Percentiles rank a stretch among this genome's conserved stretches.
Evolutionary conservation across 2,888 invertebrate species (phyloP).

Genomic region (Trissolcus japonicus): DNA sequence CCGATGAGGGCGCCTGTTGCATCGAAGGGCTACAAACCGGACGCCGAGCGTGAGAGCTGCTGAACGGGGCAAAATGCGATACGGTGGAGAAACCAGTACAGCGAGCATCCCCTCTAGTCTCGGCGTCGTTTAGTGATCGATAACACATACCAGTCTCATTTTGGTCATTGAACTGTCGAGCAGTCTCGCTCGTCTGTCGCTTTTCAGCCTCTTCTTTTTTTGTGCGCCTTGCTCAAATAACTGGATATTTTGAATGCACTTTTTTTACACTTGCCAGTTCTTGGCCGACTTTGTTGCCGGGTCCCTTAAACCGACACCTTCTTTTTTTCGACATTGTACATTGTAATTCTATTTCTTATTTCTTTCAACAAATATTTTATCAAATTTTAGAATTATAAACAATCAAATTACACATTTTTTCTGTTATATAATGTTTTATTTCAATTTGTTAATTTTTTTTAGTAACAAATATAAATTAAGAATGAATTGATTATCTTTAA

Average conservation of each 20-base stretch:
- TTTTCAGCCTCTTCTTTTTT: conserved; percentile 17
- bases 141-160: conserved; percentile 63
- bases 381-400: no score
- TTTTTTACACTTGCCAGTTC: conserved; percentile 10
- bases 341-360: neutral
- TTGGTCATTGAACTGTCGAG: conserved; percentile 68
- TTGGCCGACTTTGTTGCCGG: neutral
- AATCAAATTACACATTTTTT: no score
- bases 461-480: no score
- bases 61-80: conserved; percentile 46
- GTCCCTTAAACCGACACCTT: no score
- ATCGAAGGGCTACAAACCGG: conserved; percentile 15
- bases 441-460: no score
- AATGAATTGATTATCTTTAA: no score
- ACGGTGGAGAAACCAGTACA: conserved; percentile 53
- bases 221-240: conserved; percentile 35
- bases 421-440: no score
- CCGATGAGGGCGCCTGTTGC: conserved; percentile 33
- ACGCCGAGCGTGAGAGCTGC: conserved; percentile 35
- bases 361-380: no score
- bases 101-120: conserved; percentile 50
- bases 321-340: no score
- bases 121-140: conserved; percentile 60
- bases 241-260: conserved; percentile 46
- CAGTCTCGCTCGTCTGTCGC: conserved; percentile 34